Evolutionary conservation across 2,888 invertebrate genomes (phyloP).

Genomic region (Chymomyza caudatula): DNA sequence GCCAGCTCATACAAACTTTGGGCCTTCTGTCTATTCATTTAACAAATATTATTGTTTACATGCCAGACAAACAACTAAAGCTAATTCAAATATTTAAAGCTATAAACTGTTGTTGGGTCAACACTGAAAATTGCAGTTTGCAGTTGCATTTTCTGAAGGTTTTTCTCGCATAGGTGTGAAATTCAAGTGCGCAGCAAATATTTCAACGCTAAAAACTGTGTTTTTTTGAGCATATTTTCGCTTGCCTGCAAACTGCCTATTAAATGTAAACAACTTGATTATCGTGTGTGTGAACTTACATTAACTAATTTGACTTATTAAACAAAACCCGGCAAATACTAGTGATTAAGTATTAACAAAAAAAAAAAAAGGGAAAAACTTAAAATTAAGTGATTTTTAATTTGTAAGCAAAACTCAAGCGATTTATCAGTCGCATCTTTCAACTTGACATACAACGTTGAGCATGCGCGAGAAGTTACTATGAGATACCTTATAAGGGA

Average conservation of each 20-base stretch:
- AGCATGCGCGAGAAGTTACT: neutral
- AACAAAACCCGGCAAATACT: neutral
- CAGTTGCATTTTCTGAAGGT: neutral
- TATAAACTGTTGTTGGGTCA: neutral
- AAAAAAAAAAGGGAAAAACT: neutral
- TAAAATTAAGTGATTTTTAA: neutral
- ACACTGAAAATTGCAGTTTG: neutral
- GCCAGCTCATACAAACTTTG: too few relatives aligned
- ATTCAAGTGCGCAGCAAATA: neutral
- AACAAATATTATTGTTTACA: neutral
- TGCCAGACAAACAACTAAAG: neutral
- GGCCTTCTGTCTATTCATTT: neutral
- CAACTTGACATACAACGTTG: slow-evolving; percentile 15
- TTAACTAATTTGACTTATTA: neutral
- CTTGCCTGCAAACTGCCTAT: neutral
- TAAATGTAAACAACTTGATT: neutral
- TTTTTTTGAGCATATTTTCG: too few relatives aligned
- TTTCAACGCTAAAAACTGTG: neutral
- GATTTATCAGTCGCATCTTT: slow-evolving; percentile 15
- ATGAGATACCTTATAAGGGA: neutral
- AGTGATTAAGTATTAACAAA: neutral
- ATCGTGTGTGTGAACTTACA: neutral
- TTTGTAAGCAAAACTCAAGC: neutral
- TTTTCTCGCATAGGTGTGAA: neutral
- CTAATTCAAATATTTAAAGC: neutral